A percentile compares a stretch with the other conserved stretches of the same genome.
phyloP scores from a whole-genome alignment of 2,797 vertebrate species.

The Sebastes alutus region DNA sequence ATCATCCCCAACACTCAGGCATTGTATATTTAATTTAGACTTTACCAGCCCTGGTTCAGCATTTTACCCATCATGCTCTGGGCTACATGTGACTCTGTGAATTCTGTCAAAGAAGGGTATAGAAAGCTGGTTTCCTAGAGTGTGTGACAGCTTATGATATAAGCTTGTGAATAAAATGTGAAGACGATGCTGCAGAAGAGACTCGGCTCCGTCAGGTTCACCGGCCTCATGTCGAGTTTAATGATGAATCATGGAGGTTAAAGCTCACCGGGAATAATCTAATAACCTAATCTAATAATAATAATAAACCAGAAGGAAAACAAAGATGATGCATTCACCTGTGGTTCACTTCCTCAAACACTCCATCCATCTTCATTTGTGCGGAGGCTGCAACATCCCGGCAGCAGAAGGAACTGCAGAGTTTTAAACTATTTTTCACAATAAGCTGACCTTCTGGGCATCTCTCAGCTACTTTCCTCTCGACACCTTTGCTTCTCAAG shows the following conservation, averaged over 20 bases:
- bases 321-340: conserved; percentile 34
- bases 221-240: not conserved
- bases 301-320: conserved; percentile 17
- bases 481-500: not conserved
- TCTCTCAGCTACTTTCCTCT: not conserved
- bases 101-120: not conserved
- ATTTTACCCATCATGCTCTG: not conserved
- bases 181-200: not conserved
- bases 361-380: conserved; percentile 37
- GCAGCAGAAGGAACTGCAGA: not conserved
- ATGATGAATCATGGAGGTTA: conserved; percentile 39
- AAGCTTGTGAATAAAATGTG: not conserved
- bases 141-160: not conserved
- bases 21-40: not conserved
- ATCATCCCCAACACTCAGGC: too few relatives aligned
- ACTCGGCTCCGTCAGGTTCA: not conserved
- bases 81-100: not conserved
- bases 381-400: not conserved
- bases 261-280: conserved; percentile 30
- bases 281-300: conserved; percentile 24
- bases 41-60: not conserved
- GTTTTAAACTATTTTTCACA: not conserved
- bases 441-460: not conserved
- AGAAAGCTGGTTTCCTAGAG: not conserved
- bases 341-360: conserved; percentile 1